phyloP scores from a whole-genome alignment of 2,888 invertebrate genomes.

The Eupithecia vulgata region DNA sequence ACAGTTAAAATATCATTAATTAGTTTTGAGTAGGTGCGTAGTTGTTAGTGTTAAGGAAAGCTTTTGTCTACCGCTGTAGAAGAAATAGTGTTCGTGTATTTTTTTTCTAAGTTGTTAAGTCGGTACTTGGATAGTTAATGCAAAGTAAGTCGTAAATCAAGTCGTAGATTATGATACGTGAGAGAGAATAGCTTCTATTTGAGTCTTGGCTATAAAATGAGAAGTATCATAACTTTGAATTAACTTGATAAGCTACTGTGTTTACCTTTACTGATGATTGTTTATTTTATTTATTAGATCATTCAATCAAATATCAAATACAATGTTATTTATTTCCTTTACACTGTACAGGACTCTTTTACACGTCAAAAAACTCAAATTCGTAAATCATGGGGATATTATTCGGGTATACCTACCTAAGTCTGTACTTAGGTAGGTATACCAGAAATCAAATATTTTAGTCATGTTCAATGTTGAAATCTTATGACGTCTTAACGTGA shows the following conservation, averaged over 20 bases:
- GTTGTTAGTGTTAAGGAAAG: not conserved
- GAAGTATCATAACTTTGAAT: not conserved
- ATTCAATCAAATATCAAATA: not conserved
- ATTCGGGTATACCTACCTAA: too few species aligned
- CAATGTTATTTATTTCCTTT: too few species aligned
- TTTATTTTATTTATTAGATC: not conserved
- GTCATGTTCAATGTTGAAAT: not conserved
- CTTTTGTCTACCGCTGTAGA: not conserved
- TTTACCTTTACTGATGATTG: not conserved
- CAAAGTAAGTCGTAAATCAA: not conserved
- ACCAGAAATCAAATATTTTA: not conserved
- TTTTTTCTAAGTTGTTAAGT: not conserved
- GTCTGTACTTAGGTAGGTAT: too few species aligned
- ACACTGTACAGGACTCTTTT: too few species aligned
- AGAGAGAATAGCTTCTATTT: not conserved
- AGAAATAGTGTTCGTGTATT: not conserved
- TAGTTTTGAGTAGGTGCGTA: not conserved
- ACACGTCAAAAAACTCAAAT: too few species aligned
- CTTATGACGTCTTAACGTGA: not conserved
- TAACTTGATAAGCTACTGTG: not conserved
- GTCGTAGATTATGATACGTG: not conserved
- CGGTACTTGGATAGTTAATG: not conserved
- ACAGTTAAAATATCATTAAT: constrained; percentile 3
- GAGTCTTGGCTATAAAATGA: not conserved
- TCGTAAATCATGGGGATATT: not conserved